phyloP scores from a whole-genome alignment of 2,797 vertebrate genomes.

The Rallus crepitans region DNA sequence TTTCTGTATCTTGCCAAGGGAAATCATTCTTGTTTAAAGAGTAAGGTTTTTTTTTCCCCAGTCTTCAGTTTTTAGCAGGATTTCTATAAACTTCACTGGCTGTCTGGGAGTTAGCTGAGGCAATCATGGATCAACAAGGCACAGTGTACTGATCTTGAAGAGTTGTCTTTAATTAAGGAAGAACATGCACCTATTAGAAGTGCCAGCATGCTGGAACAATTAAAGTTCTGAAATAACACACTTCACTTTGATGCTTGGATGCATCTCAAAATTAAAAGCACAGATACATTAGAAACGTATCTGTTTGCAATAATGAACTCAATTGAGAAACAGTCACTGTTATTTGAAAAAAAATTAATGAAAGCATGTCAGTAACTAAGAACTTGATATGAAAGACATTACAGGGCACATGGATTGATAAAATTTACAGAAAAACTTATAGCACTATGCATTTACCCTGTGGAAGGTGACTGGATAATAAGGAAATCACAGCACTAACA shows the following conservation, averaged over 20 bases:
- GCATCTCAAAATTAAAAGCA: conserved; percentile 42
- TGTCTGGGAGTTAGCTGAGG: conserved; percentile 34
- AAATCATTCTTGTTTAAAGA: conserved; percentile 56
- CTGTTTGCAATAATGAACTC: conserved; percentile 18
- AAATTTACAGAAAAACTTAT: neutral
- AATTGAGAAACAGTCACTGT: neutral
- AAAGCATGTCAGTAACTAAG: neutral
- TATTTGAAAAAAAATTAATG: neutral
- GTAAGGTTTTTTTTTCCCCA: neutral
- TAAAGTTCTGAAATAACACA: conserved; percentile 53
- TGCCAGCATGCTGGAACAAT: conserved; percentile 52
- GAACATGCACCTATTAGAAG: conserved; percentile 33
- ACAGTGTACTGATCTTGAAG: conserved; percentile 37
- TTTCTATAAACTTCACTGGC: conserved; percentile 18
- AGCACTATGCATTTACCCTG: neutral
- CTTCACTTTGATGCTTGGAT: conserved; percentile 50
- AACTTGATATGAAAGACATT: conserved; percentile 16
- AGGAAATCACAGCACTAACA: neutral
- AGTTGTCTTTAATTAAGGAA: conserved; percentile 61
- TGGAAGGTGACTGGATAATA: neutral
- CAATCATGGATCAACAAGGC: neutral
- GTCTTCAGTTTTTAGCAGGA: neutral
- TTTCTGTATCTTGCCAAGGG: conserved; percentile 48
- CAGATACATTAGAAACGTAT: conserved; percentile 22
- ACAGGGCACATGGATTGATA: neutral